Evolutionary conservation across 2,113 vertebrate species (phyloP), one percentile per base, ranked within the genome.

Genomic region (Heptranchias perlo): DNA sequence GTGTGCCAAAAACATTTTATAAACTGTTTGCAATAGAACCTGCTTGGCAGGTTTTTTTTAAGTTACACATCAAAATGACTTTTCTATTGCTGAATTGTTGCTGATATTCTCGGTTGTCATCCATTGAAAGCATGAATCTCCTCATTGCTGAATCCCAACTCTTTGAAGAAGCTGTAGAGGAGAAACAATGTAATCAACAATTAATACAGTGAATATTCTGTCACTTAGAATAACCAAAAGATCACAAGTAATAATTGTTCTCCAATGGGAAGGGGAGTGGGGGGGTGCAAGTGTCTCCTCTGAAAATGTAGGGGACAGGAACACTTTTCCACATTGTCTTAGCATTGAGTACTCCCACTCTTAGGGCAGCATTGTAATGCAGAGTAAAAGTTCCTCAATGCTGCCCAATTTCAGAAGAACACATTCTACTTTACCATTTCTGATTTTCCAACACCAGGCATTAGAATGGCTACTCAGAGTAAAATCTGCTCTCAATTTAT

Each of bases 101-200:
- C 58, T 61, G 73, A 91, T 49, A 23, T 35, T 49, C n/a, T n/a
- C 62, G 13, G 16, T 97, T 25, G 94, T 82, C 97, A 98, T 96
- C 97, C 97, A 76, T 96, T 97, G 96, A 98, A 98, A 94, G 96
- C 96, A 54, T 98, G 97, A 65, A 98, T 96, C 96, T 98, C 97
- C 61, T 97, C 97, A 28, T 98, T 97, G 96, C 95, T 97, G 96
- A 98, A 97, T 94, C 97, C 97, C 61, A 97, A 97, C 96, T 97
- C 96, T 96, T 97, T 97, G 96, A 97, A 86, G 96, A 98, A 96
- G 96, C 98, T 98, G 96, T 21, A 54, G 61, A 62, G 47, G 52
- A 52, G 52, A 96, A 44, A 58, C 96, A 5, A 96, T 4, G n/a
- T 69, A 73, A 52, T 4, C 21, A 76, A 73, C 25, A 58, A 82